These are phyloP conservation scores for Dasysyrphus albostriatus DNA, from an alignment of 2,888 invertebrate genomes.

Conservation along the genomic window DNA sequence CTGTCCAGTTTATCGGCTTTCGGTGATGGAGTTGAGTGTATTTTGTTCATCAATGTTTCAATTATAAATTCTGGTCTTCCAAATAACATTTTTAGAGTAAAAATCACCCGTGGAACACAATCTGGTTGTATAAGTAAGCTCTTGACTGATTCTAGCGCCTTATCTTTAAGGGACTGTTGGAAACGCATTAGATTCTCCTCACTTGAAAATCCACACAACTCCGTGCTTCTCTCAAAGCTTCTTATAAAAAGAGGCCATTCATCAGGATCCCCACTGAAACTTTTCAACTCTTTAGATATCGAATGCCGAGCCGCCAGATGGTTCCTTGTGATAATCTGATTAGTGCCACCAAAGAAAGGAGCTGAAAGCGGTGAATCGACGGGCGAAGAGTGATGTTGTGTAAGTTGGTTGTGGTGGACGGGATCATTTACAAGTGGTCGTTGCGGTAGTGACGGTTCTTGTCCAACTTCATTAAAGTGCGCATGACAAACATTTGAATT, in stretches of 20 bases:
- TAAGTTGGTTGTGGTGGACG: background rate
- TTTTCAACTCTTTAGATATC: background rate
- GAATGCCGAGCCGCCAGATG: slow-evolving; percentile 5
- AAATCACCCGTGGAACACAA: too few species aligned
- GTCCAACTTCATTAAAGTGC: background rate
- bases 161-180: background rate
- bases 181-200: too few species aligned
- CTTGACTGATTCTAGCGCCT: slow-evolving; percentile 14
- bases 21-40: too few species aligned
- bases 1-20: too few species aligned
- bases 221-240: slow-evolving; percentile 52
- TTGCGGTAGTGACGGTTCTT: background rate
- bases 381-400: slow-evolving; percentile 3
- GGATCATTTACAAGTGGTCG: background rate
- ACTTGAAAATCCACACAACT: slow-evolving; percentile 18
- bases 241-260: slow-evolving; percentile 33
- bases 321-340: background rate
- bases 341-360: background rate
- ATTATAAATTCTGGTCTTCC: too few species aligned
- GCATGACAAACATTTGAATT: background rate
- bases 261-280: background rate
- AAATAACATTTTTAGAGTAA: too few species aligned
- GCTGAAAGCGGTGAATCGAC: background rate
- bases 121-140: slow-evolving; percentile 49
- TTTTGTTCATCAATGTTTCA: too few species aligned